Evolutionary conservation across 2,797 vertebrate species (phyloP).

Genomic region (Gambelia wislizenii): DNA sequence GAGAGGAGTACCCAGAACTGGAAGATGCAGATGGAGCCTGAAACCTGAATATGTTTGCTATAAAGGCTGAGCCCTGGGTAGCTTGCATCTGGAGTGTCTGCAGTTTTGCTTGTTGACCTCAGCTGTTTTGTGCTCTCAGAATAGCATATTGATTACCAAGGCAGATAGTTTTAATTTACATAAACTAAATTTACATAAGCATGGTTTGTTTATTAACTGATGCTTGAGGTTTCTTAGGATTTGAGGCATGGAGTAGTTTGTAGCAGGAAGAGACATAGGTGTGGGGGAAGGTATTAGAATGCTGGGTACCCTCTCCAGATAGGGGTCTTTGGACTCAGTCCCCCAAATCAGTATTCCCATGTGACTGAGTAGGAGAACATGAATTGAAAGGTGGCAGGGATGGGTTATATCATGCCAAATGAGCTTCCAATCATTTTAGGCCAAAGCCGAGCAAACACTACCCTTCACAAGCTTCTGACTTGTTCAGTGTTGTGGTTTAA

Average conservation of each 20-base stretch:
- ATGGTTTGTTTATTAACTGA: not conserved
- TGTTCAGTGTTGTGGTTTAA: too few relatives aligned
- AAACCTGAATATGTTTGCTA: not conserved
- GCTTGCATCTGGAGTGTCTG: not conserved
- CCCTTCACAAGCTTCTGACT: too few relatives aligned
- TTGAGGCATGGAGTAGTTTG: not conserved
- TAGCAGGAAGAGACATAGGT: not conserved
- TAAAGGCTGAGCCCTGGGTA: not conserved
- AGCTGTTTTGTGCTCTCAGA: not conserved
- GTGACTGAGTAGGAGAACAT: not conserved
- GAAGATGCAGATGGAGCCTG: not conserved
- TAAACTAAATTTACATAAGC: slow-evolving; percentile 3
- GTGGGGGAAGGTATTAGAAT: too few relatives aligned
- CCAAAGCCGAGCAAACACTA: too few relatives aligned
- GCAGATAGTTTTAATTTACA: not conserved
- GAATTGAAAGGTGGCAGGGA: not conserved
- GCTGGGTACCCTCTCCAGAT: too few relatives aligned
- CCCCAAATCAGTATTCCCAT: not conserved
- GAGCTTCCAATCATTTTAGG: too few relatives aligned
- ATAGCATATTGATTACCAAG: not conserved
- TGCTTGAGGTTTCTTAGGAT: not conserved
- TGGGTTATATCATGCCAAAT: too few relatives aligned
- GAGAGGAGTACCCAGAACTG: not conserved
- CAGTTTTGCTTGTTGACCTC: not conserved
- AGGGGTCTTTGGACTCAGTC: not conserved